phyloP scores from a whole-genome alignment of 2,113 vertebrate species.

The Rhodinocichla rosea region DNA sequence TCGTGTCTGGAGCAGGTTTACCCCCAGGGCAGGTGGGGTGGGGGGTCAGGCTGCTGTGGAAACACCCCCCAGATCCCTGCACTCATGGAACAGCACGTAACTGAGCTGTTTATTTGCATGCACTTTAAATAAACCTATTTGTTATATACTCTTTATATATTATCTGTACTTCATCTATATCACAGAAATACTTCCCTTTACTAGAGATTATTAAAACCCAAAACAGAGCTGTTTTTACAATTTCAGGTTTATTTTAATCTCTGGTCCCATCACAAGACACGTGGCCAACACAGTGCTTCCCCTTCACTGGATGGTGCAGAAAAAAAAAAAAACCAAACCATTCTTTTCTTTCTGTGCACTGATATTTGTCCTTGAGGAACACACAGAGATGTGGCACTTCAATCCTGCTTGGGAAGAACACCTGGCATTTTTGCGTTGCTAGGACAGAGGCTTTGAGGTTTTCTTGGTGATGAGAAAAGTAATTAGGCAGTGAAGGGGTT shows the following conservation, averaged over 20 bases:
- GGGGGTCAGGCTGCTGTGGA: background rate
- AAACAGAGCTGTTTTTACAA: background rate
- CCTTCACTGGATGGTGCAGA: background rate
- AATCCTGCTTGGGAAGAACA: background rate
- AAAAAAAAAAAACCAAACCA: background rate
- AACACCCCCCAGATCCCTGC: background rate
- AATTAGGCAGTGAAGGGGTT: background rate
- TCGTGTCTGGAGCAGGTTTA: background rate
- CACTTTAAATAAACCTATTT: background rate
- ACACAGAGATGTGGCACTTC: background rate
- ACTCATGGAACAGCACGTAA: background rate
- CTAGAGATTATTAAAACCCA: background rate
- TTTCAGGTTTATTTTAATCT: conserved; percentile 1
- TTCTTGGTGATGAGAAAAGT: background rate
- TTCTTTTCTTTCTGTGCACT: background rate
- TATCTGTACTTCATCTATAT: no score
- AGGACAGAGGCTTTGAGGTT: background rate
- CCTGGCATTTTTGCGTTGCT: background rate
- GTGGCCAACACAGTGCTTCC: background rate
- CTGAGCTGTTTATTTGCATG: fast-evolving
- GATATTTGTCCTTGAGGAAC: background rate
- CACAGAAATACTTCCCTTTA: background rate
- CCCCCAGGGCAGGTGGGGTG: background rate
- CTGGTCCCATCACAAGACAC: background rate
- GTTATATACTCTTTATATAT: fast-evolving